These are phyloP conservation scores for Halcyon badia DNA, from an alignment of 2,797 vertebrate genomes.

Conservation along the genomic window DNA sequence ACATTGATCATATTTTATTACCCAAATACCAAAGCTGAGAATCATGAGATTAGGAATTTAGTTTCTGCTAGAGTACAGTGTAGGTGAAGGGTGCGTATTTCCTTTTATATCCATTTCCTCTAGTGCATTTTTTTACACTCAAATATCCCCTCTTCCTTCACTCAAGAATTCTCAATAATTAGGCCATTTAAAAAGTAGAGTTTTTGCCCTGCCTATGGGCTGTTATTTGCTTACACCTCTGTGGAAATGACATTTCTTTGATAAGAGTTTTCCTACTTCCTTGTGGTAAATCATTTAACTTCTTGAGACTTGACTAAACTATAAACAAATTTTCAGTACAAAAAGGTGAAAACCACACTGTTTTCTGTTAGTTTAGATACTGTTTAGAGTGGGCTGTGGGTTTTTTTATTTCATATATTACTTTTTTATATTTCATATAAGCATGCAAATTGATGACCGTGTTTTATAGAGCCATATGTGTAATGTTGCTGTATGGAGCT, in stretches of 20 bases:
- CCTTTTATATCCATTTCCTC: not conserved
- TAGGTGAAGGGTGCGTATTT: not conserved
- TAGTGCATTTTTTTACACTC: not conserved
- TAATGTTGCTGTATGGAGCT: not conserved
- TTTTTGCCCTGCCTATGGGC: not conserved
- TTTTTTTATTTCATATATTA: not conserved
- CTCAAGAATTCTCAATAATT: not conserved
- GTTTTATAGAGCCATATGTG: not conserved
- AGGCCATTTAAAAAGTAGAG: not conserved
- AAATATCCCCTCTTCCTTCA: not conserved
- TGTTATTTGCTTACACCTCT: not conserved
- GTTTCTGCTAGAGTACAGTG: not conserved
- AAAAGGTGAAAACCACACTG: not conserved
- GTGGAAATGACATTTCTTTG: not conserved
- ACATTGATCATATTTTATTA: not conserved
- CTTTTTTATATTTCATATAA: not conserved
- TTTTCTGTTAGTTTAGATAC: not conserved
- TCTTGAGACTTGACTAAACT: not conserved
- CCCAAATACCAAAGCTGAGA: not conserved
- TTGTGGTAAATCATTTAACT: not conserved
- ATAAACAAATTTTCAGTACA: not conserved
- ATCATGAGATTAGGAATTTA: not conserved
- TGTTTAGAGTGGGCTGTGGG: not conserved
- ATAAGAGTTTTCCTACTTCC: not conserved
- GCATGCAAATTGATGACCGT: not conserved